Conservation (phyloP, 2,888 invertebrate genomes). For the Melinaea menophilus region DNA sequence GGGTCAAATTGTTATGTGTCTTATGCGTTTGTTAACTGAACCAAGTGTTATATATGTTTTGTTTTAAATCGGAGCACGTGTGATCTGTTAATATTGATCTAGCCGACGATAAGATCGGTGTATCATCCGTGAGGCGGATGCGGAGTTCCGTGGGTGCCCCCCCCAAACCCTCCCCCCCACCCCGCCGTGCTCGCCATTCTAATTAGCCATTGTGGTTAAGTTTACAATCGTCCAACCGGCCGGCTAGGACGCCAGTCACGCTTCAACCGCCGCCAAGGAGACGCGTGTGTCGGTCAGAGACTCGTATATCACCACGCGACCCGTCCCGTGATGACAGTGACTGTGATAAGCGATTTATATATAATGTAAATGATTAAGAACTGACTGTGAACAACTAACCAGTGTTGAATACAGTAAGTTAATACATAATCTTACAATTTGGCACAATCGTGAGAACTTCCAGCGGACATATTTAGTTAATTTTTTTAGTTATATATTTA, state of each 20-base stretch:
- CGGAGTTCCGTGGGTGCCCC: conserved; percentile 72
- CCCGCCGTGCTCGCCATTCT: conserved; percentile 69
- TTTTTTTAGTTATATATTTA: conserved; percentile 14
- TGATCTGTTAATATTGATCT: conserved; percentile 32
- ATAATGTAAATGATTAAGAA: conserved; percentile 8
- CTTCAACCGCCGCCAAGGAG: conserved; percentile 53
- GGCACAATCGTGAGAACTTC: conserved; percentile 30
- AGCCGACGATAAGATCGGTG: conserved; percentile 54
- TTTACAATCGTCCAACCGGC: conserved; percentile 69
- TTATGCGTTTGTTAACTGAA: conserved; percentile 23
- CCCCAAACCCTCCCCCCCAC: conserved; percentile 58
- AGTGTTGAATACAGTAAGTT: conserved; percentile 1
- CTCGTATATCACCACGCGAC: conserved; percentile 36
- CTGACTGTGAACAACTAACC: conserved; percentile 12
- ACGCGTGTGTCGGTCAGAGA: conserved; percentile 46
- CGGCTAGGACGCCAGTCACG: conserved; percentile 48
- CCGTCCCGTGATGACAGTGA: conserved; percentile 68
- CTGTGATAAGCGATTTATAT: conserved; percentile 53
- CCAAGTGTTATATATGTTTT: conserved; percentile 9
- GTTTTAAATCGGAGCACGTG: conserved; percentile 22
- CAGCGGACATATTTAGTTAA: conserved; percentile 28
- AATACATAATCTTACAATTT: background rate
- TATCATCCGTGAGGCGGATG: conserved; percentile 69
- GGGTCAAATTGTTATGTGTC: too few relatives aligned
- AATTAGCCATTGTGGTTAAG: conserved; percentile 76